Percentiles rank a stretch among this genome's conserved stretches.
Evolutionary conservation across 2,797 vertebrate species (phyloP).

Genomic region (Hemibagrus guttatus): DNA sequence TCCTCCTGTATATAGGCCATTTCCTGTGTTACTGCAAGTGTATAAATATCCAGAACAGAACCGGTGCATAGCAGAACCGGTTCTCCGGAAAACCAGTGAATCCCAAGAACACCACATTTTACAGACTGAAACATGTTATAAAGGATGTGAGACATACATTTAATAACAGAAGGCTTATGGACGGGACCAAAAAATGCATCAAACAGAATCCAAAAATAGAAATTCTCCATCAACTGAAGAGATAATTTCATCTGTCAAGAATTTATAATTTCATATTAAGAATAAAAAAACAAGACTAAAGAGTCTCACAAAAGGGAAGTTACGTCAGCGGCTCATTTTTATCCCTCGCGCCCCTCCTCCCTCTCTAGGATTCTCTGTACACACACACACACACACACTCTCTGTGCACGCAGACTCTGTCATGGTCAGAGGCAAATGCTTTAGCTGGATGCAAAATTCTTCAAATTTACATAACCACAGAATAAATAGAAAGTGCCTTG

Average conservation of each 20-base stretch:
- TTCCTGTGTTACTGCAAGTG: background rate
- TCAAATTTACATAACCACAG: slow-evolving; percentile 33
- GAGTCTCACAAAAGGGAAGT: background rate
- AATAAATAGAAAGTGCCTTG: background rate
- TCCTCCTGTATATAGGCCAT: background rate
- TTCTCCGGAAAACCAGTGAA: background rate
- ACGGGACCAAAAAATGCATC: background rate
- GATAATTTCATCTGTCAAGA: background rate
- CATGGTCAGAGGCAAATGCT: slow-evolving; percentile 39
- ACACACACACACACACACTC: slow-evolving; percentile 36
- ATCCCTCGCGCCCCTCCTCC: slow-evolving; percentile 9
- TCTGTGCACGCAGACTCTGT: slow-evolving; percentile 1
- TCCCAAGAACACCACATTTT: background rate
- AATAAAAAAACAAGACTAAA: background rate
- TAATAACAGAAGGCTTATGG: background rate
- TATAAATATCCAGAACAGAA: slow-evolving; percentile 15
- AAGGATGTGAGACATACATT: background rate
- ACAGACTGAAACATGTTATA: background rate
- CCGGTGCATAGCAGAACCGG: background rate
- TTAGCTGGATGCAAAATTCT: background rate
- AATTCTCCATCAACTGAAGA: background rate
- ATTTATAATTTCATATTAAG: background rate
- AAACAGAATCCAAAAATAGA: background rate
- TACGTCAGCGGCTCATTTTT: slow-evolving; percentile 15
- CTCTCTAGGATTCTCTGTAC: slow-evolving; percentile 58